Evolutionary conservation across 2,113 vertebrate genomes (phyloP).

Genomic region (Vombatus ursinus): DNA sequence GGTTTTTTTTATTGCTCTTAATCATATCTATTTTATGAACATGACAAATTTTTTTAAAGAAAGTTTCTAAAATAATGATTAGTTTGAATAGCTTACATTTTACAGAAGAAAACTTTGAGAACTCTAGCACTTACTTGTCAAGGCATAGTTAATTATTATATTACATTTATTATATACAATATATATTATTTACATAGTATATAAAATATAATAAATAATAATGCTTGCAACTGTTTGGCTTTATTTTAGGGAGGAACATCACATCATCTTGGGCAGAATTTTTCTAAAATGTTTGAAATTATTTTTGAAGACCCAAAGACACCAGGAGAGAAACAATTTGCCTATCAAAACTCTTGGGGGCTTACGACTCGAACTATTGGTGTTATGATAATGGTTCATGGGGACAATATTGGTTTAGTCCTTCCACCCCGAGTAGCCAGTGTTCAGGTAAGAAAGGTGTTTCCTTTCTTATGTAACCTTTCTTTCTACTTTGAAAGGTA

Average conservation of each 20-base stretch:
- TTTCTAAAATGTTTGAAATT: constrained; percentile 98
- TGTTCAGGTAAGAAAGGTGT: constrained; percentile 88
- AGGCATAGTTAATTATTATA: neutral
- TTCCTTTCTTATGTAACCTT: neutral
- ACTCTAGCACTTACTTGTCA: neutral
- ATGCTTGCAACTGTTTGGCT: neutral
- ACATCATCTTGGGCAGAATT: constrained; percentile 98
- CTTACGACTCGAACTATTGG: constrained; percentile 97
- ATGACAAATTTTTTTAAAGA: neutral
- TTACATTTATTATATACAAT: no score
- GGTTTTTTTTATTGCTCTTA: neutral
- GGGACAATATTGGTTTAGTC: constrained; percentile 97
- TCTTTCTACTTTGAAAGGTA: neutral
- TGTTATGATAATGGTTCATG: constrained; percentile 97
- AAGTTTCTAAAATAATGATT: neutral
- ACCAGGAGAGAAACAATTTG: constrained; percentile 96
- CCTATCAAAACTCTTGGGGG: constrained; percentile 98
- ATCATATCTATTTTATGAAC: neutral
- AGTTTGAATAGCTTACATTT: neutral
- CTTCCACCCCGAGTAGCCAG: constrained; percentile 95
- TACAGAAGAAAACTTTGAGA: neutral
- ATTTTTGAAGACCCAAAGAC: constrained; percentile 95
- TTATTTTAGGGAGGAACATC: constrained; percentile 93
- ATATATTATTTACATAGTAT: no score
- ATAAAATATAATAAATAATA: no score